phyloP scores from a whole-genome alignment of 64 coral and sea anemone species.

The Acropora yongei region DNA sequence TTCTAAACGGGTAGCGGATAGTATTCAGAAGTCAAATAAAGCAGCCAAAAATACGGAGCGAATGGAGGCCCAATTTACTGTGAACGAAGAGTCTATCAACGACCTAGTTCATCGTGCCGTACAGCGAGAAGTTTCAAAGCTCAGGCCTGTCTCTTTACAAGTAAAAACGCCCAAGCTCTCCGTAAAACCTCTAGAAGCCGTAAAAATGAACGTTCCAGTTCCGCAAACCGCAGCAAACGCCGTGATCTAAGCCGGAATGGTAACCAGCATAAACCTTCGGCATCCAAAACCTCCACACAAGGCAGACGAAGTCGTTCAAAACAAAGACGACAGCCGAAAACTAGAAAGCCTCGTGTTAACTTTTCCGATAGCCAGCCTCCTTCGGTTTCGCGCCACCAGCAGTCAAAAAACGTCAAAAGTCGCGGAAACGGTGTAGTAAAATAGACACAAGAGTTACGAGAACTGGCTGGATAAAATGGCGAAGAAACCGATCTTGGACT shows the following conservation, averaged over 20 bases:
- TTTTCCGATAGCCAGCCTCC: conserved; percentile 18
- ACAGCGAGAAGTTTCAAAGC: background rate
- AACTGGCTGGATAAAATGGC: conserved; percentile 62
- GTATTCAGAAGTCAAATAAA: no score
- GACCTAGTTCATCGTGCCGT: conserved; percentile 38
- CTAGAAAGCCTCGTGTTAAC: background rate
- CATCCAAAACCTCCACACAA: background rate
- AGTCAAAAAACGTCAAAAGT: background rate
- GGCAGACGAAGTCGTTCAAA: background rate
- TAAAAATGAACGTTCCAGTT: background rate
- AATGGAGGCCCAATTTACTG: no score
- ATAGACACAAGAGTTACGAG: conserved; percentile 43
- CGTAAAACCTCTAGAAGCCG: conserved; percentile 1
- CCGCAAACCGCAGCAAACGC: background rate
- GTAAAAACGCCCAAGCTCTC: background rate
- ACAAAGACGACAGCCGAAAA: background rate
- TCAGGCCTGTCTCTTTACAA: background rate
- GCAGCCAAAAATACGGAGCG: no score
- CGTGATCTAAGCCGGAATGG: background rate
- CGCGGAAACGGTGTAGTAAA: conserved; percentile 44
- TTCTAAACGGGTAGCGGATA: no score
- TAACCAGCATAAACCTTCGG: background rate
- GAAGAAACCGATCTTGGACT: conserved; percentile 50
- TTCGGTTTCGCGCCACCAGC: no score
- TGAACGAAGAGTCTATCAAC: conserved; percentile 8